These are phyloP conservation scores for Columba janthina DNA, from an alignment of 2,113 vertebrate genomes.

Conservation along the genomic window DNA sequence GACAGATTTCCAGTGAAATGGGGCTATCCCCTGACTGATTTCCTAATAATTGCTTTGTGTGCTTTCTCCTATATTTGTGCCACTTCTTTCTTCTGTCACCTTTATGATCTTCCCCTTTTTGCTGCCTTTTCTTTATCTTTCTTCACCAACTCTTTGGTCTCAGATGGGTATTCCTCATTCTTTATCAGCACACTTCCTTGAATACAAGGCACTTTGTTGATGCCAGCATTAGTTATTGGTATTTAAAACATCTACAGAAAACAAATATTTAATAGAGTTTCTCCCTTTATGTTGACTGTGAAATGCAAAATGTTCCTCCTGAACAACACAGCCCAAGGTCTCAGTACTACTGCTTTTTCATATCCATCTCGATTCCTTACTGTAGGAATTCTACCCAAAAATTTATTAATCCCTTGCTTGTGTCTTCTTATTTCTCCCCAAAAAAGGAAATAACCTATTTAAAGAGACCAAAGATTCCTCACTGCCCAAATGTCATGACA, in stretches of 20 bases:
- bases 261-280: not conserved
- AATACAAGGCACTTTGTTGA: not conserved
- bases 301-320: not conserved
- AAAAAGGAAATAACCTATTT: slow-evolving; percentile 43
- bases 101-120: not conserved
- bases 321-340: not conserved
- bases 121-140: not conserved
- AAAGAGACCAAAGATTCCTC: slow-evolving; percentile 37
- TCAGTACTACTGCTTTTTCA: not conserved
- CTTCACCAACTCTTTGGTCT: not conserved
- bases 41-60: not conserved
- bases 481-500: slow-evolving; percentile 10
- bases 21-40: not conserved
- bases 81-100: not conserved
- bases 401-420: not conserved
- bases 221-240: not conserved
- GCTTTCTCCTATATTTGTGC: not conserved
- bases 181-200: not conserved
- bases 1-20: not conserved
- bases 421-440: not conserved
- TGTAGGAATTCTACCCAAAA: slow-evolving; percentile 7
- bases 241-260: not conserved
- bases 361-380: not conserved
- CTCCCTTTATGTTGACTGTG: not conserved
- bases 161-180: not conserved